phyloP scores from a whole-genome alignment of 2,797 vertebrate genomes.

The Chelon labrosus region DNA sequence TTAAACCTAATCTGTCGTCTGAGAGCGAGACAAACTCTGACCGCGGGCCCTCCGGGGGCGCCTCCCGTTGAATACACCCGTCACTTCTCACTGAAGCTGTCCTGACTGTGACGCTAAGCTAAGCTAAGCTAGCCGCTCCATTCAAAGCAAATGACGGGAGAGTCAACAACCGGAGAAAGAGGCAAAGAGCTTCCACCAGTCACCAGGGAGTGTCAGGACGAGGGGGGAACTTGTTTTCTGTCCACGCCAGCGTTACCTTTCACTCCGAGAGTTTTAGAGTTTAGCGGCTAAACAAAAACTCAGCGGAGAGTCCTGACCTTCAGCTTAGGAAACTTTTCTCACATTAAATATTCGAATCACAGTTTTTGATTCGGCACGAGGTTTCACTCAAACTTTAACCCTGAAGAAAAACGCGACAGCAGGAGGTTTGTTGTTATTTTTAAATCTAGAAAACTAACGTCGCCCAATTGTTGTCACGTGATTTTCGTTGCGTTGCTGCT shows the following conservation, averaged over 20 bases:
- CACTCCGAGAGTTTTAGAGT: background rate
- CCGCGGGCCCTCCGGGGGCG: background rate
- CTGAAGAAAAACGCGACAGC: no score
- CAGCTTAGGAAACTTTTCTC: no score
- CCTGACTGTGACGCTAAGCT: conserved; percentile 47
- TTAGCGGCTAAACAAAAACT: background rate
- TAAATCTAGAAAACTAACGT: no score
- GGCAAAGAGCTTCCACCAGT: background rate
- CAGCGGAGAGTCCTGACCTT: no score
- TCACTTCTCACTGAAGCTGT: conserved; percentile 27
- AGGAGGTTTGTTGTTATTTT: no score
- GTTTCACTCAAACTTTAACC: no score
- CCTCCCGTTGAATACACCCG: conserved; percentile 17
- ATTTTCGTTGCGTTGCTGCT: no score
- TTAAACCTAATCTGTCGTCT: conserved; percentile 59
- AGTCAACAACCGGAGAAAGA: conserved; percentile 15
- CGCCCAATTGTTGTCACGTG: no score
- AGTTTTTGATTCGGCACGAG: no score
- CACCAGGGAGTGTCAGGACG: background rate
- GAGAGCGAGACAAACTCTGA: conserved; percentile 33
- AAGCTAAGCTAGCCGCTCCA: conserved; percentile 32
- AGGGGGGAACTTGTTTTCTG: background rate
- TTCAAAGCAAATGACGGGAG: conserved; percentile 38
- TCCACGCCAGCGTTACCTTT: conserved; percentile 10
- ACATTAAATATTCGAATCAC: no score